Evolutionary conservation across 2,797 vertebrate genomes (phyloP).

Genomic region (Fringilla coelebs): DNA sequence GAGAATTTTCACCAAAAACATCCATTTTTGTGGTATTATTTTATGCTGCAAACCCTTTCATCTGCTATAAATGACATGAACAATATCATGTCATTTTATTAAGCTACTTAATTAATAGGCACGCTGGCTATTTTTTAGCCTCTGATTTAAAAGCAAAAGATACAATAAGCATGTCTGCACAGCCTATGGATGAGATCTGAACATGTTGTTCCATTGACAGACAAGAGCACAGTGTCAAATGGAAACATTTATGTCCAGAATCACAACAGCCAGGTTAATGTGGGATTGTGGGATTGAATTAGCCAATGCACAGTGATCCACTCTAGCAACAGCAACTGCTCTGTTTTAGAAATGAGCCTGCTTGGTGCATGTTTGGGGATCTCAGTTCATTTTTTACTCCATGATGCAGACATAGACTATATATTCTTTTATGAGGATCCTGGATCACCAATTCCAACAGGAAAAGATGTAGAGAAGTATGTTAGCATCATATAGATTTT

Average conservation of each 20-base stretch:
- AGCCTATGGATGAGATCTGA: constrained; percentile 2
- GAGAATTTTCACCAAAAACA: not conserved
- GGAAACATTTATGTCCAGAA: constrained; percentile 32
- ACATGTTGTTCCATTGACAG: constrained; percentile 23
- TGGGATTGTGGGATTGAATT: not conserved
- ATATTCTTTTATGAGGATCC: not conserved
- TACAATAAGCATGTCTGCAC: not conserved
- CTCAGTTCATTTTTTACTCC: not conserved
- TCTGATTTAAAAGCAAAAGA: constrained; percentile 17
- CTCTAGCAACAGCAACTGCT: not conserved
- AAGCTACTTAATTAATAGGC: not conserved
- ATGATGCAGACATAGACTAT: not conserved
- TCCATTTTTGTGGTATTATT: not conserved
- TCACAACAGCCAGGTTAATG: not conserved
- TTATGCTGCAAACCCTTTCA: not conserved
- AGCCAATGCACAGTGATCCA: not conserved
- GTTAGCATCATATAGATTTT: not conserved
- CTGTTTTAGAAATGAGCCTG: not conserved
- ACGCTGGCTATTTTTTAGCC: not conserved
- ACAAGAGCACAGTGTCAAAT: not conserved
- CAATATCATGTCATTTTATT: not conserved
- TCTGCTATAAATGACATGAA: not conserved
- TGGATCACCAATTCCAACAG: not conserved
- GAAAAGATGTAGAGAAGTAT: not conserved
- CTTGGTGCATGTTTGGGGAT: not conserved